phyloP scores from a whole-genome alignment of 2,113 vertebrate genomes.

The Myotis lucifugus region DNA sequence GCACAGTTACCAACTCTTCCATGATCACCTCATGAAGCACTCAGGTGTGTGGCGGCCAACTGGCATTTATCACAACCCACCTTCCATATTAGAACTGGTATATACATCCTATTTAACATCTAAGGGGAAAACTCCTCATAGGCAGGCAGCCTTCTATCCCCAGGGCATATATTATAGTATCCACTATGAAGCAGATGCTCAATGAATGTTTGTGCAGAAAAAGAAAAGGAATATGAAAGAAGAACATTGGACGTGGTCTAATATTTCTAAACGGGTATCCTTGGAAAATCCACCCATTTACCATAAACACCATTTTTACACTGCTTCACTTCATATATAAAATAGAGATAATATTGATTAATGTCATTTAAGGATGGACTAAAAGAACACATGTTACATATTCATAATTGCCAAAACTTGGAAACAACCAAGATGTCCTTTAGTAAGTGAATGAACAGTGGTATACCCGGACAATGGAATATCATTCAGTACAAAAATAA shows the following conservation, averaged over 20 bases:
- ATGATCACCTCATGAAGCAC: not conserved
- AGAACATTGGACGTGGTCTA: not conserved
- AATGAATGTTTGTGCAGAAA: not conserved
- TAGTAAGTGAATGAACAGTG: not conserved
- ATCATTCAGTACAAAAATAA: not conserved
- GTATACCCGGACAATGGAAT: not conserved
- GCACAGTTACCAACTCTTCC: not conserved
- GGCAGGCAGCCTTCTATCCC: not conserved
- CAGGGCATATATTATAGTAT: fast-evolving
- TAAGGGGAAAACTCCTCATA: not conserved
- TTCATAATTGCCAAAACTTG: not conserved
- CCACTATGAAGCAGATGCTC: not conserved
- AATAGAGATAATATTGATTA: not conserved
- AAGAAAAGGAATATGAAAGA: not conserved
- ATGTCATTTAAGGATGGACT: not conserved
- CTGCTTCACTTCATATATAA: not conserved
- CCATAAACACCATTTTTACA: not conserved
- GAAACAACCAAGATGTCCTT: not conserved
- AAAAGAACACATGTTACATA: not conserved
- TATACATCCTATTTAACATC: not conserved
- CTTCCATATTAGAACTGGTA: not conserved
- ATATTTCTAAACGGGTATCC: not conserved
- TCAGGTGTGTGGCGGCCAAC: not conserved
- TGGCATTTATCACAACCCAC: not conserved
- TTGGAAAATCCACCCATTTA: not conserved